Conservation (phyloP, 2,888 invertebrate species). For the Pollenia labialis region DNA sequence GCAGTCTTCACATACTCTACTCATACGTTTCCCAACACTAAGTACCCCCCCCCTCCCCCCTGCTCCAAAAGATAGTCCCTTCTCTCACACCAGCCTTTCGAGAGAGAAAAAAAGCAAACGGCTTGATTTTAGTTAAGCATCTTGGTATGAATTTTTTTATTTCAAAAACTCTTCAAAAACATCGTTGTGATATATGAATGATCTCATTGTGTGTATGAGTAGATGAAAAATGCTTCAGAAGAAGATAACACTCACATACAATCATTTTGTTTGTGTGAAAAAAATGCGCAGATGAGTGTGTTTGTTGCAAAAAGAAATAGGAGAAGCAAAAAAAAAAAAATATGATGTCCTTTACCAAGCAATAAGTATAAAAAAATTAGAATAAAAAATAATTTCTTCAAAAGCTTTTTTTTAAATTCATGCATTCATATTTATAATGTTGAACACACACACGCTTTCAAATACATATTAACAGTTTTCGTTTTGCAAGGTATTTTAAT, state of each 20-base stretch:
- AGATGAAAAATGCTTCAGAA: constrained; percentile 60
- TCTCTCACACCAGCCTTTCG: not conserved
- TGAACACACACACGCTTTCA: constrained; percentile 26
- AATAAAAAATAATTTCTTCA: constrained; percentile 70
- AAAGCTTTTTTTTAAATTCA: constrained; percentile 68
- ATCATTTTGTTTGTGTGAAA: not conserved
- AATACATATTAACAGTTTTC: constrained; percentile 62
- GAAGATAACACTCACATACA: constrained; percentile 21
- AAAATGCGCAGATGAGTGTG: constrained; percentile 14
- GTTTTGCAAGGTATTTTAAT: constrained; percentile 59
- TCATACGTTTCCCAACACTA: not conserved
- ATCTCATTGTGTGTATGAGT: constrained; percentile 68
- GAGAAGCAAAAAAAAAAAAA: constrained; percentile 55
- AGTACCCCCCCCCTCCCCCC: not conserved
- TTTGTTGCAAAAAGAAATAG: constrained; percentile 30
- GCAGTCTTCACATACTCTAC: constrained; percentile 43
- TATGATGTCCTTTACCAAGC: constrained; percentile 69
- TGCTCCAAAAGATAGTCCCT: not conserved
- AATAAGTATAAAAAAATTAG: constrained; percentile 70
- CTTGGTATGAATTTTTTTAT: constrained; percentile 60
- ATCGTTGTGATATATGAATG: constrained; percentile 70
- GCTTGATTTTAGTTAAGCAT: constrained; percentile 66
- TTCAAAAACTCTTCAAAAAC: constrained; percentile 71
- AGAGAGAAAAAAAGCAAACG: constrained; percentile 17
- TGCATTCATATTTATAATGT: constrained; percentile 51